A percentile compares a stretch with the other conserved stretches of the same genome.
Evolutionary conservation across 2,113 vertebrate species (phyloP).

Genomic region (Hyperopisus bebe): DNA sequence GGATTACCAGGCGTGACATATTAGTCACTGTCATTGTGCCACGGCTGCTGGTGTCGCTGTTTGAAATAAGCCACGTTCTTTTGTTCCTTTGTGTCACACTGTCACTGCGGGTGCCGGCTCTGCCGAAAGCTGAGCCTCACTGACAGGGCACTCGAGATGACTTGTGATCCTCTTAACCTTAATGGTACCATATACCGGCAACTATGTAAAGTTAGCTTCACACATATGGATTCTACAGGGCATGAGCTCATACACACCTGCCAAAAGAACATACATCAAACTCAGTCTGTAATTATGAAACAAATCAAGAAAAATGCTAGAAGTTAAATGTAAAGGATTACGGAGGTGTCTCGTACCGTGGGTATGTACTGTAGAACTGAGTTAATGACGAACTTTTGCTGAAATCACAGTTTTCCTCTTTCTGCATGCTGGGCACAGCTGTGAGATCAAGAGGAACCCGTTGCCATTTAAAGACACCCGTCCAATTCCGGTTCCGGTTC

Average conservation of each 20-base stretch:
- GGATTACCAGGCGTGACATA: conserved; percentile 13
- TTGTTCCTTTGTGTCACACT: background rate
- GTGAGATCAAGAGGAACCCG: background rate
- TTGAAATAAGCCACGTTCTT: background rate
- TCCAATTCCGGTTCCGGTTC: background rate
- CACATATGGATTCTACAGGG: background rate
- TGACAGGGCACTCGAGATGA: background rate
- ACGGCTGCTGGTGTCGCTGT: background rate
- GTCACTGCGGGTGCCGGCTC: background rate
- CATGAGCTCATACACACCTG: background rate
- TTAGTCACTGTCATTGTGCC: conserved; percentile 9
- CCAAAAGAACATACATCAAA: background rate
- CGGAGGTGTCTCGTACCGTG: background rate
- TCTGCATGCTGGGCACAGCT: background rate
- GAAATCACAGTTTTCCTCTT: background rate
- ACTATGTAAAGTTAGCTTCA: background rate
- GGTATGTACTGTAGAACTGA: background rate
- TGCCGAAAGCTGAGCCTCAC: background rate
- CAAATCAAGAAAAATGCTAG: background rate
- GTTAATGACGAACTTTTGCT: background rate
- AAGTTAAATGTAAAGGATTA: background rate
- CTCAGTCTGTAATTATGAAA: background rate
- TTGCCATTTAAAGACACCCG: background rate
- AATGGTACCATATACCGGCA: background rate
- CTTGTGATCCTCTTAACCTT: background rate